Evolutionary conservation across 2,797 vertebrate species (phyloP).

Genomic region (Buphagus erythrorhynchus): DNA sequence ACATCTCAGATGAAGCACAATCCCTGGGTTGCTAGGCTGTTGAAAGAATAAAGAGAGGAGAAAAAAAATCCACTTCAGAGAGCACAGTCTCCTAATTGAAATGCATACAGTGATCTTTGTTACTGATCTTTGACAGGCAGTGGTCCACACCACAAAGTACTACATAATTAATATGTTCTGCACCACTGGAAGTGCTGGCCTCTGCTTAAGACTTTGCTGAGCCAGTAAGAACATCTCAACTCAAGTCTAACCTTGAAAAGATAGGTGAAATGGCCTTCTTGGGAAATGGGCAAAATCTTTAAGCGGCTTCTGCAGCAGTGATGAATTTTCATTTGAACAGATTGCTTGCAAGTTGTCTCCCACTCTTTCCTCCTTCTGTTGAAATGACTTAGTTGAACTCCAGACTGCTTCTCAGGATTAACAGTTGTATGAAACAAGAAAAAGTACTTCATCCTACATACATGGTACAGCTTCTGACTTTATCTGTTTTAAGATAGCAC

Average conservation of each 20-base stretch:
- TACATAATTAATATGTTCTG: slow-evolving; percentile 33
- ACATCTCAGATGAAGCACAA: neutral
- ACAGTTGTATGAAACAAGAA: neutral
- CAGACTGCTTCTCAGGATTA: neutral
- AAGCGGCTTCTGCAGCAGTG: neutral
- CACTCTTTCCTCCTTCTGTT: slow-evolving; percentile 27
- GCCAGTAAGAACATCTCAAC: neutral
- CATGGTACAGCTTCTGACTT: neutral
- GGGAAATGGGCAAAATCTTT: neutral
- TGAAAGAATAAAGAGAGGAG: neutral
- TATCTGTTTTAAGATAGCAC: neutral
- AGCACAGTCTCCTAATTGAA: neutral
- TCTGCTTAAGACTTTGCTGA: slow-evolving; percentile 24
- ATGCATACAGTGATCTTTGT: slow-evolving; percentile 2
- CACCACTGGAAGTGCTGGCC: neutral
- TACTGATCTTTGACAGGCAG: neutral
- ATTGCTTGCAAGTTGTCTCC: slow-evolving; percentile 43
- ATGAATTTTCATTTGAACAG: slow-evolving; percentile 6
- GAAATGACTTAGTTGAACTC: slow-evolving; percentile 50
- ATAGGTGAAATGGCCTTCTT: neutral
- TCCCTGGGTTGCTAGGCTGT: neutral
- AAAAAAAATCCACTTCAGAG: neutral
- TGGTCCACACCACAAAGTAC: neutral
- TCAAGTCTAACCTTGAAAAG: slow-evolving; percentile 5
- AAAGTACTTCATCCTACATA: slow-evolving; percentile 3